Base-by-base conservation (phyloP, 2,113 vertebrate species). In the Furnarius figulus region DNA sequence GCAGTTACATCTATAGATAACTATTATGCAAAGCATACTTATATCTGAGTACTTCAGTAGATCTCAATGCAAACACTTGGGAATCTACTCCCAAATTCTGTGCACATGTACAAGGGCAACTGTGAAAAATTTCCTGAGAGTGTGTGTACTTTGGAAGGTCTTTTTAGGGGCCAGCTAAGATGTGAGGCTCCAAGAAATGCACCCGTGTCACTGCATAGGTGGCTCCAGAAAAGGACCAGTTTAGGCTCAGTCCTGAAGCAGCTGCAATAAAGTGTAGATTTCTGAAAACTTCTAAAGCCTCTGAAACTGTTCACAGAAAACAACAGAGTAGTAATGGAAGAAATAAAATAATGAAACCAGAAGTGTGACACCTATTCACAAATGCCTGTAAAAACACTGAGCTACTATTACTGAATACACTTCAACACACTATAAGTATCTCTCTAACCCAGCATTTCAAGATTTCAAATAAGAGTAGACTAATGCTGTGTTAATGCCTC, bases 151-250 rank as follows among this genome's bases (percentile, higher is more conserved):
- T 46, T 8, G 33, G 59, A 23, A 61, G 27, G 8, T 62, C 28
- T 10, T 22, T 33, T 49, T 8, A 56, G 50, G 46, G 33, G 5
- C 21, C 73, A 71, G 56, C 13, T 19, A 46, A 39, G 42, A 59
- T 9, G 14, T 0, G 3, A 59, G 12, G 39, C 56, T 56, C 30
- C 84, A 75, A 50, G 35, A 62, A 55, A 63, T 5, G 20, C 47
- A 44, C 13, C 14, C 0, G 3, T 63, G 31, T 50, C 52, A 27
- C 39, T 50, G 25, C 1, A 2, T 1, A 1, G 10, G 24, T 21
- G 73, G 46, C 40, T 59, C 22, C 31, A 84, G 42, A 40, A 61
- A 65, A 74, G 14, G 42, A 56, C 4, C 3, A 2, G 1, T 65
- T 39, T 25, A 61, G 40, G 47, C 40, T 59, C 76, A 46, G 40